Evolutionary conservation across 2,113 vertebrate species (phyloP).

Genomic region (Isichthys henryi): DNA sequence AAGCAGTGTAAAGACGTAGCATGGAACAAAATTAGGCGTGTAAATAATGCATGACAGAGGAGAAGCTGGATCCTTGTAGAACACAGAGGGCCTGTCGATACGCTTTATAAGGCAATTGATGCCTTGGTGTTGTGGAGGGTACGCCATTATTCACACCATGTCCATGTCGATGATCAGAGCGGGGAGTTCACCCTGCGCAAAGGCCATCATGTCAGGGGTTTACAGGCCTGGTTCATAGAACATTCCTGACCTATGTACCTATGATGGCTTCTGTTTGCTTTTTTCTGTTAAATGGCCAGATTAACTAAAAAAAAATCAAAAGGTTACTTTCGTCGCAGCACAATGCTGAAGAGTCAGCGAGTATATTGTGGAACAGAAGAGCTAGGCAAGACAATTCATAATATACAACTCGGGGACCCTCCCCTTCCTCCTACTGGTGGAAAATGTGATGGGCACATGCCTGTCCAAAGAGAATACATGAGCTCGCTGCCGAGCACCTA

Average conservation of each 20-base stretch:
- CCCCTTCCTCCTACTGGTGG: not conserved
- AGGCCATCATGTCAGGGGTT: not conserved
- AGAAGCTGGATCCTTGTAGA: not conserved
- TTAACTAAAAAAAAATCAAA: not conserved
- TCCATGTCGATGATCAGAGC: not conserved
- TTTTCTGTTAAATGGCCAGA: not conserved
- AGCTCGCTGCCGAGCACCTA: not conserved
- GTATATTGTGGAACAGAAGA: not conserved
- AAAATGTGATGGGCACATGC: not conserved
- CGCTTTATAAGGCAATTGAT: not conserved
- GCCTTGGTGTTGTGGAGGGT: not conserved
- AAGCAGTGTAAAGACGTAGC: not conserved
- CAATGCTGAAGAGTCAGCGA: not conserved
- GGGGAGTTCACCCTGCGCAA: not conserved
- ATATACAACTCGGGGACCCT: not conserved
- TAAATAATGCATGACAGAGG: not conserved
- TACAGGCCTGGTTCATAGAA: not conserved
- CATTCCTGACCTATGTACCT: not conserved
- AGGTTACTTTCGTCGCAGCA: not conserved
- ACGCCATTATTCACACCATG: not conserved
- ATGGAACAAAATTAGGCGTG: not conserved
- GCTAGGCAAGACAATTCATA: not conserved
- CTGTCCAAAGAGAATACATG: not conserved
- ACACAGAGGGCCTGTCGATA: not conserved
- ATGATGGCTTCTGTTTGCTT: not conserved